Percentiles rank a stretch among this genome's conserved stretches.
Conservation (phyloP, 2,888 invertebrate genomes). For the Scelioninae gen. 1 region DNA sequence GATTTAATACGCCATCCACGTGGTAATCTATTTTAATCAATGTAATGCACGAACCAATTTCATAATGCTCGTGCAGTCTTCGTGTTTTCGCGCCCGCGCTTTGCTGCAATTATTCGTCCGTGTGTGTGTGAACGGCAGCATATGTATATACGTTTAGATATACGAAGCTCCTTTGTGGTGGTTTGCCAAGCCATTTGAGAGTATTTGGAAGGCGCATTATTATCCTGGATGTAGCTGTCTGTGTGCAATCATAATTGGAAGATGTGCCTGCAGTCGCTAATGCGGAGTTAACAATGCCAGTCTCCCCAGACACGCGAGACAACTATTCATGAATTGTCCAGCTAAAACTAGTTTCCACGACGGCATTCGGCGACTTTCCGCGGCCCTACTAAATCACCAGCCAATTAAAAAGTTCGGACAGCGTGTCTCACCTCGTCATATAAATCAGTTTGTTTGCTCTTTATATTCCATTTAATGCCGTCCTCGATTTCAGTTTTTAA, state of each 20-base stretch:
- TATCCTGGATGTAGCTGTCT: slow-evolving; percentile 59
- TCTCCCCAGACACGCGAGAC: slow-evolving; percentile 57
- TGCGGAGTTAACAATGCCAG: slow-evolving; percentile 62
- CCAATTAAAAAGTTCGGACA: slow-evolving; percentile 64
- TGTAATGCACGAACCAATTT: slow-evolving; percentile 54
- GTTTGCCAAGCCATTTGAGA: slow-evolving; percentile 59
- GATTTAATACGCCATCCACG: slow-evolving; percentile 46
- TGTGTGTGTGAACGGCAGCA: slow-evolving; percentile 35
- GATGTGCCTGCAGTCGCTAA: slow-evolving; percentile 60
- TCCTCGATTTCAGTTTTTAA: too few species aligned
- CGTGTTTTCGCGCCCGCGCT: slow-evolving; percentile 50
- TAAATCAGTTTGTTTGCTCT: slow-evolving; percentile 28
- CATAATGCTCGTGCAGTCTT: slow-evolving; percentile 48
- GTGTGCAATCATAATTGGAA: slow-evolving; percentile 64
- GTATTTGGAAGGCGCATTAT: slow-evolving; percentile 63
- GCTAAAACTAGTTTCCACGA: slow-evolving; percentile 55
- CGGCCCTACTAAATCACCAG: slow-evolving; percentile 50
- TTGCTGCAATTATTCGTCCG: slow-evolving; percentile 29
- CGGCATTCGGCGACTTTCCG: slow-evolving; percentile 44
- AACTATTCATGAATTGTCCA: slow-evolving; percentile 58
- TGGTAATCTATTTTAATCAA: slow-evolving; percentile 59
- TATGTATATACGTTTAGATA: slow-evolving; percentile 3
- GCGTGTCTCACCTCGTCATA: slow-evolving; percentile 11
- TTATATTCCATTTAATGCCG: too few species aligned
- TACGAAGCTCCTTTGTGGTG: slow-evolving; percentile 50